Conservation (phyloP, 2,113 vertebrate species). For the Telmatochromis sp. region DNA sequence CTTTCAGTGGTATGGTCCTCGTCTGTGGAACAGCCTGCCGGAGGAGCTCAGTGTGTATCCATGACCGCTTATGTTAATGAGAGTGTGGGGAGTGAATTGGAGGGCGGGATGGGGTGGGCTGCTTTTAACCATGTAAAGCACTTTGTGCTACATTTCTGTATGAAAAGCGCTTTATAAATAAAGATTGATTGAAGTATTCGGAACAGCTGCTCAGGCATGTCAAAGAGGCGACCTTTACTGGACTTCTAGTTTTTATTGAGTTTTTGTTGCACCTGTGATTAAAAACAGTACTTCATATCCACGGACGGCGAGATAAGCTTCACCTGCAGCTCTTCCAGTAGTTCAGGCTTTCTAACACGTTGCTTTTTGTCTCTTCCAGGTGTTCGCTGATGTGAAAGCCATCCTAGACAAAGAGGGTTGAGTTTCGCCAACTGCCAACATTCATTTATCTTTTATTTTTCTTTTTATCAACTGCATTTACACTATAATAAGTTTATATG, state of each 20-base stretch:
- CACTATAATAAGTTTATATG: conserved; percentile 39
- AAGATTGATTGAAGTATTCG: not conserved
- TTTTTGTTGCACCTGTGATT: not conserved
- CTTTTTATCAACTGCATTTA: conserved; percentile 38
- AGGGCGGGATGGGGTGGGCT: not conserved
- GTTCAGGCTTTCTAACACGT: not conserved
- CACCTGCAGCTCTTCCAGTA: not conserved
- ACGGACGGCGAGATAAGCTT: not conserved
- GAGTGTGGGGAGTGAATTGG: no score
- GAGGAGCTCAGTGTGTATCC: no score
- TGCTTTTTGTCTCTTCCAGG: conserved; percentile 67
- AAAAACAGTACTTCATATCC: not conserved
- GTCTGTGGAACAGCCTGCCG: no score
- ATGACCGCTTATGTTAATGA: no score
- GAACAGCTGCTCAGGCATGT: not conserved
- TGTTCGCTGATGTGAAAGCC: conserved; percentile 87
- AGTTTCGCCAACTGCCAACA: conserved; percentile 21
- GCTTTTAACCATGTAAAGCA: not conserved
- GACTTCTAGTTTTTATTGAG: not conserved
- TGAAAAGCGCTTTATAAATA: not conserved
- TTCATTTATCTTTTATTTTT: conserved; percentile 21
- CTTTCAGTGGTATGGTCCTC: no score
- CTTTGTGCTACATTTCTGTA: not conserved
- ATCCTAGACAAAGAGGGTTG: conserved; percentile 87
- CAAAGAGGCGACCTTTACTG: not conserved